Evolutionary conservation across 2,888 invertebrate species (phyloP).

Genomic region (Heliconius sara): DNA sequence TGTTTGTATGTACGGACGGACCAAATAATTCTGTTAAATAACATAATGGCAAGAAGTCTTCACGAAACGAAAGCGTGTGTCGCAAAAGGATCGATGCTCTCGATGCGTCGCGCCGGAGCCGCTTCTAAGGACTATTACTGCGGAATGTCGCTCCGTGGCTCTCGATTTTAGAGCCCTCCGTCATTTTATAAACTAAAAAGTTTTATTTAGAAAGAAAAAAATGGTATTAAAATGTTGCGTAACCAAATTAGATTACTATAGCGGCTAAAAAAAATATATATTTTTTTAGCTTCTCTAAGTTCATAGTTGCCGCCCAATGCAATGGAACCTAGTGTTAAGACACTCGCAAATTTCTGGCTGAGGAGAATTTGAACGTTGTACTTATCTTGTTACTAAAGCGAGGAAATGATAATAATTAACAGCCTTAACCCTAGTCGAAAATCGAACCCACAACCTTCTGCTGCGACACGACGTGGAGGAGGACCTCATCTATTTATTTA

Average conservation of each 20-base stretch:
- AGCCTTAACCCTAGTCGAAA: neutral
- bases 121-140: slow-evolving; percentile 73
- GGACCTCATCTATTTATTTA: neutral
- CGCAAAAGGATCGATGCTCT: slow-evolving; percentile 64
- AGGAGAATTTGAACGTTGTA: no score
- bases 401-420: neutral
- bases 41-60: slow-evolving; percentile 23
- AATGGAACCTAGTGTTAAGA: no score
- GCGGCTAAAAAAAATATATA: no score
- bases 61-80: slow-evolving; percentile 48
- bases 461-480: neutral
- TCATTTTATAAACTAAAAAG: slow-evolving; percentile 63
- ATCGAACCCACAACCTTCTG: neutral
- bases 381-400: no score
- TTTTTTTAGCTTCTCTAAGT: neutral
- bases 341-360: no score
- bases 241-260: neutral
- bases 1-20: neutral
- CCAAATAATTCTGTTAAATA: neutral
- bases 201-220: slow-evolving; percentile 48
- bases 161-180: slow-evolving; percentile 71
- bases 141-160: slow-evolving; percentile 77
- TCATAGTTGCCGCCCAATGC: no score
- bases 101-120: slow-evolving; percentile 55
- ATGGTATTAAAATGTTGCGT: no score